Evolutionary conservation across 2,113 vertebrate genomes (phyloP).

Genomic region (Pseudonaja textilis): DNA sequence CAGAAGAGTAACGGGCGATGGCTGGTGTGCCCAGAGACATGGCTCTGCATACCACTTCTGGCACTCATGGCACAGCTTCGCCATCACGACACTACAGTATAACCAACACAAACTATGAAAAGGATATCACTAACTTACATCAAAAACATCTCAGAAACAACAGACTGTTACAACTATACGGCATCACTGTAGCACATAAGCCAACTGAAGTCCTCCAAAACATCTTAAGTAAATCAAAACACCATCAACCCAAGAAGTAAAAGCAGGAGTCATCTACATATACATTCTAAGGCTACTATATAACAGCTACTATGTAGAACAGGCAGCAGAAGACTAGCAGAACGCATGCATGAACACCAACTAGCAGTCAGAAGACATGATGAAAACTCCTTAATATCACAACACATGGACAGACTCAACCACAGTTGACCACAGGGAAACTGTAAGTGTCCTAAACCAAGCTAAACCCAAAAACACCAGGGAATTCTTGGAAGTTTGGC

Average conservation of each 20-base stretch:
- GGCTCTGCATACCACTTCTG: too few species aligned
- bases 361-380: not conserved
- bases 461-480: not conserved
- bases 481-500: not conserved
- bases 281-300: not conserved
- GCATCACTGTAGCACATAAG: not conserved
- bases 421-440: not conserved
- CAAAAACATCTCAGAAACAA: not conserved
- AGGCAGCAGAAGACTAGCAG: not conserved
- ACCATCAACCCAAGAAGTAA: not conserved
- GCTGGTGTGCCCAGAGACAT: too few species aligned
- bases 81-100: not conserved
- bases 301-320: not conserved
- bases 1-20: too few species aligned
- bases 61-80: too few species aligned
- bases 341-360: not conserved
- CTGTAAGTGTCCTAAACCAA: not conserved
- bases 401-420: not conserved
- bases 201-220: not conserved
- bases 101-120: not conserved
- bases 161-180: not conserved
- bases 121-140: not conserved
- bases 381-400: not conserved
- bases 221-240: not conserved
- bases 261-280: not conserved